Percentiles rank a stretch among this genome's conserved stretches.
Conservation (phyloP, 1,140 invertebrate genomes). For the Drosophila aff. region DNA sequence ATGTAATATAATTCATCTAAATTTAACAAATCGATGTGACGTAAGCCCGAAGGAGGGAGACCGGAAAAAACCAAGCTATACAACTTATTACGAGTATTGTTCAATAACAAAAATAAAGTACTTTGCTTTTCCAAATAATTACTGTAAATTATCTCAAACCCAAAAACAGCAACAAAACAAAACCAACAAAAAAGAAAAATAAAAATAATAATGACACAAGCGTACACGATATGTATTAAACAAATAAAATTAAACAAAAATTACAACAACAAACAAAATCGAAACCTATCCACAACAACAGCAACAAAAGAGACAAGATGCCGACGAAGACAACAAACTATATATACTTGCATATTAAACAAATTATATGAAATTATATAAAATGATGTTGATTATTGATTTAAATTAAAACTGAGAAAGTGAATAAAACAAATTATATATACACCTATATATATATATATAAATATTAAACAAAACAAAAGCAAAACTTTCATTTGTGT, state of each 20-base stretch:
- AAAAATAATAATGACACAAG: constrained; percentile 41
- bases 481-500: constrained; percentile 60
- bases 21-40: constrained; percentile 46
- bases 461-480: constrained; percentile 74
- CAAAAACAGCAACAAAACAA: constrained; percentile 37
- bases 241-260: constrained; percentile 27
- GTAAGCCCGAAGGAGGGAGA: constrained; percentile 6
- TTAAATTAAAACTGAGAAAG: constrained; percentile 76
- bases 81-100: constrained; percentile 71
- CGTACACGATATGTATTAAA: constrained; percentile 40
- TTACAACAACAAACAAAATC: constrained; percentile 25
- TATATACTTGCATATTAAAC: constrained; percentile 80
- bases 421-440: constrained; percentile 75
- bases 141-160: constrained; percentile 76
- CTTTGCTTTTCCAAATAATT: constrained; percentile 77
- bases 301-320: constrained; percentile 64
- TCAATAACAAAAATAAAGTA: constrained; percentile 59
- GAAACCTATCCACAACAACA: constrained; percentile 53
- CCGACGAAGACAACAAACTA: constrained; percentile 69
- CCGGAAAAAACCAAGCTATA: constrained; percentile 52
- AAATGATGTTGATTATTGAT: constrained; percentile 84
- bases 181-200: constrained; percentile 15
- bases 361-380: constrained; percentile 78
- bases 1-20: constrained; percentile 82
- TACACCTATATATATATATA: constrained; percentile 65